Evolutionary conservation across 2,888 invertebrate genomes (phyloP).

Genomic region (Drosophila limbata): DNA sequence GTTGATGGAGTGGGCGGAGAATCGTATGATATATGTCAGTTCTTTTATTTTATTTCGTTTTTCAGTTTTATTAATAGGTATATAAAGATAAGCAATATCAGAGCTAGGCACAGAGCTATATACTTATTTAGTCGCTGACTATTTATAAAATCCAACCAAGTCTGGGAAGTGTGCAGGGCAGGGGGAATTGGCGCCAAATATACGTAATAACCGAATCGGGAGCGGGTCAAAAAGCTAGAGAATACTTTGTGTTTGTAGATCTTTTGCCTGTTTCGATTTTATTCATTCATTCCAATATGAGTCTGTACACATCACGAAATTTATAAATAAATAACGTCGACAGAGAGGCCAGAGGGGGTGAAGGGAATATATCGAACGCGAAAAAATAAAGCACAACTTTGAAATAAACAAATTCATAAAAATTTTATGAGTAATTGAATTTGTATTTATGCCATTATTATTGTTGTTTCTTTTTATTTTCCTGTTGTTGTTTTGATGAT

Average conservation of each 20-base stretch:
- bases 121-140: conserved; percentile 27
- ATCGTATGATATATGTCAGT: conserved; percentile 19
- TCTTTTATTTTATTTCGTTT: conserved; percentile 8
- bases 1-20: conserved; percentile 60
- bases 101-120: conserved; percentile 23
- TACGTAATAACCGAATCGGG: conserved; percentile 26
- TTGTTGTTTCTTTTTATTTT: conserved; percentile 11
- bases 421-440: conserved; percentile 75
- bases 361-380: conserved; percentile 23
- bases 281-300: conserved; percentile 62
- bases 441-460: conserved; percentile 38
- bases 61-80: conserved; percentile 9
- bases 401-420: conserved; percentile 77
- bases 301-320: conserved; percentile 27
- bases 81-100: conserved; percentile 27
- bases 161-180: not conserved
- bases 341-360: conserved; percentile 5
- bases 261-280: conserved; percentile 36
- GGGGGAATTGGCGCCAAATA: conserved; percentile 16
- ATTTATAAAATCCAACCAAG: conserved; percentile 30
- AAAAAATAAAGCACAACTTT: conserved; percentile 42
- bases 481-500: conserved; percentile 19
- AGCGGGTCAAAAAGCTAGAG: conserved; percentile 38
- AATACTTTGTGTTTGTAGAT: conserved; percentile 20
- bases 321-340: conserved; percentile 62